Conservation (phyloP, 2,797 vertebrate genomes). For the Anguilla obscura region DNA sequence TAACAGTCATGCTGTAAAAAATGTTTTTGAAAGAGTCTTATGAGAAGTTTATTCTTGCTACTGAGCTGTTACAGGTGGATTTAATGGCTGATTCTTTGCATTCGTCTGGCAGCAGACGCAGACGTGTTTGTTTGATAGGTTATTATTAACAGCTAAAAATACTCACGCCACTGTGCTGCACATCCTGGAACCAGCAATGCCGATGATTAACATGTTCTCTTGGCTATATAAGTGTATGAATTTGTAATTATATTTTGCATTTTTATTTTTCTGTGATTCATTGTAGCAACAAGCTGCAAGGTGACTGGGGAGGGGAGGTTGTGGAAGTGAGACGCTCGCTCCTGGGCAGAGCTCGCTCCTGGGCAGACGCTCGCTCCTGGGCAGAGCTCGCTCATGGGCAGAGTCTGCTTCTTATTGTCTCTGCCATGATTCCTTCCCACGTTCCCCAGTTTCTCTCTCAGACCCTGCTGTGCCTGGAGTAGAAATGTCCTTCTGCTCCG, state of each 20-base stretch:
- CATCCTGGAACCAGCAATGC: background rate
- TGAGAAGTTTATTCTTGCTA: too few relatives aligned
- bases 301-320: background rate
- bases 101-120: background rate
- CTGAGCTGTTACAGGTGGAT: background rate
- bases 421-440: background rate
- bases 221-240: background rate
- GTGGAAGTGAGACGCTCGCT: background rate
- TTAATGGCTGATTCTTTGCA: background rate
- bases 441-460: background rate
- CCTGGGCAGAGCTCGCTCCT: background rate
- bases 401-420: background rate
- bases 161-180: background rate
- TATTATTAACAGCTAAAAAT: slow-evolving; percentile 1
- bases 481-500: background rate
- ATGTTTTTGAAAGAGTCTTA: too few relatives aligned
- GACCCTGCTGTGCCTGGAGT: background rate
- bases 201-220: background rate
- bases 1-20: too few relatives aligned
- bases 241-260: background rate
- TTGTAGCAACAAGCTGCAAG: background rate
- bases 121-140: background rate
- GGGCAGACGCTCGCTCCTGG: background rate
- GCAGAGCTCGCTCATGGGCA: background rate
- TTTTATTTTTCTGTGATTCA: background rate